Conservation (phyloP, 1,140 invertebrate species). For the Cotesia vestalis region DNA sequence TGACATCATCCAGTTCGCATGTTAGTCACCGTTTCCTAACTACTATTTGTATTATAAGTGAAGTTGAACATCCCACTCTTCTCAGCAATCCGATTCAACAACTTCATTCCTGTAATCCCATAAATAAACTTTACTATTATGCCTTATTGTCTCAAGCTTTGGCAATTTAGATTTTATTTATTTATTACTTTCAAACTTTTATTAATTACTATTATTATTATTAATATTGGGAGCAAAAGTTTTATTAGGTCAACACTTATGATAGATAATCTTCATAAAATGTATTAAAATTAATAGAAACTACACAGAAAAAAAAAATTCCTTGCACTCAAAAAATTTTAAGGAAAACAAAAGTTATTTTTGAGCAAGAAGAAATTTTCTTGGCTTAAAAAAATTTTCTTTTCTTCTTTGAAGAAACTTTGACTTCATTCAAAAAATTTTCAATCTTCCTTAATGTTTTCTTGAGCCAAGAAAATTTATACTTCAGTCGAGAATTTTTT, state of each 20-base stretch:
- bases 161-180: neutral
- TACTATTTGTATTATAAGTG: neutral
- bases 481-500: too few species aligned
- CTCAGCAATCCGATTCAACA: neutral
- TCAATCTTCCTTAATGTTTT: too few species aligned
- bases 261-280: too few species aligned
- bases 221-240: conserved; percentile 26
- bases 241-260: neutral
- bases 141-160: neutral
- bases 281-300: too few species aligned
- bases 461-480: too few species aligned
- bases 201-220: conserved; percentile 9
- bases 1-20: conserved; percentile 55
- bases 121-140: conserved; percentile 21
- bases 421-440: too few species aligned
- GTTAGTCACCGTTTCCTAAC: conserved; percentile 30
- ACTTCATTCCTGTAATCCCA: conserved; percentile 25
- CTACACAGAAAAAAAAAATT: too few species aligned
- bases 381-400: too few species aligned
- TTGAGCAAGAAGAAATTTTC: too few species aligned
- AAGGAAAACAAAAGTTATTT: too few species aligned
- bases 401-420: too few species aligned
- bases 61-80: conserved; percentile 21
- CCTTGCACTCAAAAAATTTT: too few species aligned
- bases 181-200: neutral